Evolutionary conservation across 2,797 vertebrate species (phyloP).

Genomic region (Knipowitschia caucasica): DNA sequence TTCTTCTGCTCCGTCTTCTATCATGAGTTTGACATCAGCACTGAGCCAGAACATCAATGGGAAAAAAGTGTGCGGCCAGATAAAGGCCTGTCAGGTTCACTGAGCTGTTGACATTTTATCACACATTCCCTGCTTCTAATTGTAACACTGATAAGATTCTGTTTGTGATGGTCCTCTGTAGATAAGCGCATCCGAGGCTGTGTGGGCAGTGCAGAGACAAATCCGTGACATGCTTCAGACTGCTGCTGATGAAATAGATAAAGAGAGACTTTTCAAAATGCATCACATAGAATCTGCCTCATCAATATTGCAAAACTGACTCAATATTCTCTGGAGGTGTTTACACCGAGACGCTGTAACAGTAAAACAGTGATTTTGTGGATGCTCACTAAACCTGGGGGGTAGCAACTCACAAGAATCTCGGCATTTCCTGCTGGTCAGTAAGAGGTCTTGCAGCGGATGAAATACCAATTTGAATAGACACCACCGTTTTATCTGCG

Average conservation of each 20-base stretch:
- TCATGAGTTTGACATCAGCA: slow-evolving; percentile 28
- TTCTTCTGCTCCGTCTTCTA: too few species aligned
- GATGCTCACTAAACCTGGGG: too few species aligned
- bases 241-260: background rate
- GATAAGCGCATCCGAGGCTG: background rate
- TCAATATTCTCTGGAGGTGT: too few species aligned
- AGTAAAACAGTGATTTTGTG: too few species aligned
- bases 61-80: slow-evolving; percentile 50
- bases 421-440: too few species aligned
- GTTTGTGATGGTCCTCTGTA: background rate
- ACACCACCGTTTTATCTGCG: too few species aligned
- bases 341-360: too few species aligned
- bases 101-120: slow-evolving; percentile 75
- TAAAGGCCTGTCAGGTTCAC: slow-evolving; percentile 65
- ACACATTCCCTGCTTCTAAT: slow-evolving; percentile 66
- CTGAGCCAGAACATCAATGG: slow-evolving; percentile 43
- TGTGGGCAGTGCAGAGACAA: background rate
- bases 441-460: too few species aligned
- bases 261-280: background rate
- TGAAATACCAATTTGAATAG: too few species aligned
- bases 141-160: slow-evolving; percentile 33
- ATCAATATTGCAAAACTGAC: too few species aligned
- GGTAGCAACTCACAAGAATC: too few species aligned
- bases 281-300: too few species aligned
- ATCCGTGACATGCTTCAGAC: background rate